A percentile compares a stretch with the other conserved stretches of the same genome.
phyloP scores from a whole-genome alignment of 2,797 vertebrate species.

The Oophaga sylvatica region DNA sequence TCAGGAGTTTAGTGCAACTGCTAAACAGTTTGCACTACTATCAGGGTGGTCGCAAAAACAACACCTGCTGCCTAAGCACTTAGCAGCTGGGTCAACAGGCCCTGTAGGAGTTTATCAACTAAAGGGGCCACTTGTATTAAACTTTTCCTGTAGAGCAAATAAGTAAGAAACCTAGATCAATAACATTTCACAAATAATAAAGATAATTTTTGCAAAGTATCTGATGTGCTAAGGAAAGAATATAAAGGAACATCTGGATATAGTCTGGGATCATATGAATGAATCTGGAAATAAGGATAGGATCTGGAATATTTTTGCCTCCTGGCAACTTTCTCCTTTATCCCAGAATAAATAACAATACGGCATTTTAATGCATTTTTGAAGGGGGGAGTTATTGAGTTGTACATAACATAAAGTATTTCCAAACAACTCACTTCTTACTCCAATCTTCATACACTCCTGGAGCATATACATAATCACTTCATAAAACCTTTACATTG shows the following conservation, averaged over 20 bases:
- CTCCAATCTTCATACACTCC: slow-evolving; percentile 36
- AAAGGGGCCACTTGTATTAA: slow-evolving; percentile 86
- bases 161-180: not conserved
- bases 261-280: slow-evolving; percentile 66
- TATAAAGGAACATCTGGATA: slow-evolving; percentile 70
- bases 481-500: slow-evolving; percentile 66
- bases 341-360: slow-evolving; percentile 16
- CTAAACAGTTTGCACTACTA: slow-evolving; percentile 98
- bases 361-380: not conserved
- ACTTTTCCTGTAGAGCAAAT: slow-evolving; percentile 78
- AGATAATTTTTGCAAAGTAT: not conserved
- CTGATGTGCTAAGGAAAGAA: not conserved
- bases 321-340: not conserved
- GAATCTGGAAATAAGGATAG: not conserved
- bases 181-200: slow-evolving; percentile 7
- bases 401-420: slow-evolving; percentile 20
- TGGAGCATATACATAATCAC: slow-evolving; percentile 48
- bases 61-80: slow-evolving; percentile 95
- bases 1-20: slow-evolving; percentile 91
- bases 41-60: slow-evolving; percentile 99
- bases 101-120: slow-evolving; percentile 98
- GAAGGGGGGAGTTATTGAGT: not conserved
- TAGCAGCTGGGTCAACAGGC: slow-evolving; percentile 99
- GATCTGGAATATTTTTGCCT: not conserved
- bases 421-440: slow-evolving; percentile 39